Conservation (phyloP, 2,888 invertebrate genomes). For the Platycnemis pennipes region DNA sequence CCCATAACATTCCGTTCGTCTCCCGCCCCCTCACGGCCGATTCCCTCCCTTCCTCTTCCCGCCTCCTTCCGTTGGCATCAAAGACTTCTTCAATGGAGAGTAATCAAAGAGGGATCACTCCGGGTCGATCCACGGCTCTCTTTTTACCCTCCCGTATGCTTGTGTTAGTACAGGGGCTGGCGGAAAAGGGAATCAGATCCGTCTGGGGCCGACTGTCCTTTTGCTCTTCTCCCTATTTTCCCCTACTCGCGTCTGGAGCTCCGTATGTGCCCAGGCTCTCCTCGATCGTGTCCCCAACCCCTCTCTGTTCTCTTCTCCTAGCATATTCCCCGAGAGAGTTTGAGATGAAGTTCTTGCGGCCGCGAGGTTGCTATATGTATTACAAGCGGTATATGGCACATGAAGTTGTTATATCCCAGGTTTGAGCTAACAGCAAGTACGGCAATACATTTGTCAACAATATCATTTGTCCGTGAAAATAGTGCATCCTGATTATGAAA, state of each 20-base stretch:
- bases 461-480: no score
- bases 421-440: no score
- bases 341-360: no score
- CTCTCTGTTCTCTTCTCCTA: not conserved
- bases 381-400: no score
- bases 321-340: no score
- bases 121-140: not conserved
- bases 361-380: no score
- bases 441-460: no score
- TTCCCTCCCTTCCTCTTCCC: not conserved
- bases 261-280: not conserved
- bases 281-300: not conserved
- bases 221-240: not conserved
- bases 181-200: not conserved
- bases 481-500: no score
- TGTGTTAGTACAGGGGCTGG: not conserved
- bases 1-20: not conserved
- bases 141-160: not conserved
- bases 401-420: no score
- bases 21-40: not conserved
- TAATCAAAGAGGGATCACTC: constrained; percentile 47
- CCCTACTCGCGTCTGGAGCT: not conserved
- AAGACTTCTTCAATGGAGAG: constrained; percentile 6
- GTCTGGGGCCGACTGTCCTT: not conserved
- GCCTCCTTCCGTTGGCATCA: not conserved